Percentiles rank a stretch among this genome's conserved stretches.
These are phyloP conservation scores for Limnephilus lunatus DNA, from an alignment of 2,888 invertebrate genomes.

Conservation along the genomic window DNA sequence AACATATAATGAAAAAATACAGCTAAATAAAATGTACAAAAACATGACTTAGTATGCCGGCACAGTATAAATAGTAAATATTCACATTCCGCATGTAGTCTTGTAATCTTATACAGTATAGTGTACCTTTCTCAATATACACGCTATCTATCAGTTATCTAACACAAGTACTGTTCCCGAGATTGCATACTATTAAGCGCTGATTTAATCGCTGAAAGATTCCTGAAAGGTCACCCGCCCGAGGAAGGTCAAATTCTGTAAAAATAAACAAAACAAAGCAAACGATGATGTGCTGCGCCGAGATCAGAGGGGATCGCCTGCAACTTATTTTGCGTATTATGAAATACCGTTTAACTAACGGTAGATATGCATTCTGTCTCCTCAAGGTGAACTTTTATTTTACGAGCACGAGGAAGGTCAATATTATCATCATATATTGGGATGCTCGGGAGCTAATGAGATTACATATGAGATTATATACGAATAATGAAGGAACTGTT, in stretches of 20 bases:
- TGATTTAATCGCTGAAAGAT: neutral
- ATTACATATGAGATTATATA: neutral
- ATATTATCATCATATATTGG: neutral
- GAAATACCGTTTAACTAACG: neutral
- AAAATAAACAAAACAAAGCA: neutral
- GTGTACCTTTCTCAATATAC: neutral
- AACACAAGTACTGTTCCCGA: neutral
- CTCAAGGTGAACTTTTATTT: neutral
- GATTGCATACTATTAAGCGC: neutral
- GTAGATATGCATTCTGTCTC: neutral
- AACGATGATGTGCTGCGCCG: neutral
- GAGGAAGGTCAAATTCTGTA: neutral
- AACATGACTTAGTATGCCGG: no score
- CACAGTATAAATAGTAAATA: no score
- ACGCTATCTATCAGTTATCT: neutral
- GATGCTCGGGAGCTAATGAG: neutral
- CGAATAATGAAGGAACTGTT: neutral
- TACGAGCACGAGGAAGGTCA: neutral
- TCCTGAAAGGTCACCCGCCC: neutral
- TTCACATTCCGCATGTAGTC: no score
- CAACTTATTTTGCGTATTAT: neutral
- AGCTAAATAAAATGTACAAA: no score
- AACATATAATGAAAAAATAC: no score
- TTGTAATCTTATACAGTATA: no score
- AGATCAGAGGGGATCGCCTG: neutral